These are phyloP conservation scores for Centropristis striata DNA, from an alignment of 2,113 vertebrate genomes.

Conservation along the genomic window DNA sequence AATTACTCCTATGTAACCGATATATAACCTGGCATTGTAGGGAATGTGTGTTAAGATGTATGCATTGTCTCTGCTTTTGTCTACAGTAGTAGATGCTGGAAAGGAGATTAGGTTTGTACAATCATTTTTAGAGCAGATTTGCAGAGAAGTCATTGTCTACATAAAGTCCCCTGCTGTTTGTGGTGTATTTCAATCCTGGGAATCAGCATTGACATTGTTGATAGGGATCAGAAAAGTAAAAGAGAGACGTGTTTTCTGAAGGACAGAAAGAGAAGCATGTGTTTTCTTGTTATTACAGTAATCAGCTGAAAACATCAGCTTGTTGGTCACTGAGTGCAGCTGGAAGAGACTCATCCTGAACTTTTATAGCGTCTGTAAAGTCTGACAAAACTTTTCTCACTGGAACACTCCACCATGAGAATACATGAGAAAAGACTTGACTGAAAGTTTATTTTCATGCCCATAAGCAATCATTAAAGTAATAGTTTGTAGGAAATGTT, in stretches of 20 bases:
- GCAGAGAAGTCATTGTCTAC: slow-evolving; percentile 18
- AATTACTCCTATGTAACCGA: slow-evolving; percentile 44
- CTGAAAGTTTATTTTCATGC: background rate
- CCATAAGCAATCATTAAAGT: background rate
- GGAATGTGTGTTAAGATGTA: slow-evolving; percentile 33
- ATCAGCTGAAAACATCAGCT: background rate
- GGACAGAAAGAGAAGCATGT: background rate
- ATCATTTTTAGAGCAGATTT: slow-evolving; percentile 35
- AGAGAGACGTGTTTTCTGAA: background rate
- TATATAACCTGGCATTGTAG: slow-evolving; percentile 44
- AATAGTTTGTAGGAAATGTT: too few species aligned
- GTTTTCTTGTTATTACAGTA: background rate
- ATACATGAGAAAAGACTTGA: slow-evolving; percentile 1
- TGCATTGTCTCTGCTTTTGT: slow-evolving; percentile 34
- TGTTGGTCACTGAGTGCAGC: slow-evolving; percentile 1
- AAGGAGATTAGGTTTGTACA: slow-evolving; percentile 14
- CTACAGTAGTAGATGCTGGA: background rate
- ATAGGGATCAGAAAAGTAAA: slow-evolving; percentile 11
- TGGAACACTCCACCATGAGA: background rate
- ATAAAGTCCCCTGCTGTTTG: slow-evolving; percentile 32
- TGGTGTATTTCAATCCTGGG: slow-evolving; percentile 45
- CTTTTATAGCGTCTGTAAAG: background rate
- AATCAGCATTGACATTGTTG: slow-evolving; percentile 27
- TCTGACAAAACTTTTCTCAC: background rate
- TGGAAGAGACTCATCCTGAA: background rate